Evolutionary conservation across 2,888 invertebrate genomes (phyloP).

Genomic region (Seladonia tumulorum): DNA sequence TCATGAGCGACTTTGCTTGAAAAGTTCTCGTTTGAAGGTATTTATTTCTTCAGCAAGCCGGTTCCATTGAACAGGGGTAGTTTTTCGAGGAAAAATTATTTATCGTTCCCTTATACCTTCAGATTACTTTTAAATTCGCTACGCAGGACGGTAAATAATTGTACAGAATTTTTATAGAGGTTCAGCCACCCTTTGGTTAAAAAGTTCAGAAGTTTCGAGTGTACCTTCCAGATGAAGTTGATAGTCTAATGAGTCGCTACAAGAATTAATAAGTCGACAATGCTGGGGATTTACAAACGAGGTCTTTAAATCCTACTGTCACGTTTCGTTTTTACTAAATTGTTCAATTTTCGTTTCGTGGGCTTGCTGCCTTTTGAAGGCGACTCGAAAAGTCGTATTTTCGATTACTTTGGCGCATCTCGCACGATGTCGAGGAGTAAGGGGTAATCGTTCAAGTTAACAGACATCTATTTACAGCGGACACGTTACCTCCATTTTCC

Average conservation of each 20-base stretch:
- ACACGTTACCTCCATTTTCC: slow-evolving; percentile 37
- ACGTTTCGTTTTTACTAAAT: too few relatives aligned
- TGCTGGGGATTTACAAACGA: neutral
- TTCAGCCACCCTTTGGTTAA: neutral
- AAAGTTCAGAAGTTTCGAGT: neutral
- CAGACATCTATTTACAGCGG: slow-evolving; percentile 26
- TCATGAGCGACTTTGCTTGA: neutral
- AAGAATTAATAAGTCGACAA: neutral
- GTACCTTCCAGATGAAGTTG: neutral
- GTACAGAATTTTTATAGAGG: neutral
- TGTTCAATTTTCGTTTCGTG: too few relatives aligned
- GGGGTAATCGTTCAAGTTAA: slow-evolving; percentile 25
- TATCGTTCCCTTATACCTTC: neutral
- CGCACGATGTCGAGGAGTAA: neutral
- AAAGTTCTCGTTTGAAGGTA: neutral
- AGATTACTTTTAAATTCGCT: neutral
- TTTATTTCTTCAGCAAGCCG: neutral
- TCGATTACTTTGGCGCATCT: neutral
- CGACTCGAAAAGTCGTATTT: neutral
- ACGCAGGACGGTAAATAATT: neutral
- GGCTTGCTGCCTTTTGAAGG: too few relatives aligned
- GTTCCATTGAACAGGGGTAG: neutral
- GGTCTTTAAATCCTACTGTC: too few relatives aligned
- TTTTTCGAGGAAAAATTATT: neutral
- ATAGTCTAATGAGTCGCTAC: neutral